Evolutionary conservation across 2,888 invertebrate genomes (phyloP), one percentile per base, ranked within the genome.

Genomic region (Protonemura montana): DNA sequence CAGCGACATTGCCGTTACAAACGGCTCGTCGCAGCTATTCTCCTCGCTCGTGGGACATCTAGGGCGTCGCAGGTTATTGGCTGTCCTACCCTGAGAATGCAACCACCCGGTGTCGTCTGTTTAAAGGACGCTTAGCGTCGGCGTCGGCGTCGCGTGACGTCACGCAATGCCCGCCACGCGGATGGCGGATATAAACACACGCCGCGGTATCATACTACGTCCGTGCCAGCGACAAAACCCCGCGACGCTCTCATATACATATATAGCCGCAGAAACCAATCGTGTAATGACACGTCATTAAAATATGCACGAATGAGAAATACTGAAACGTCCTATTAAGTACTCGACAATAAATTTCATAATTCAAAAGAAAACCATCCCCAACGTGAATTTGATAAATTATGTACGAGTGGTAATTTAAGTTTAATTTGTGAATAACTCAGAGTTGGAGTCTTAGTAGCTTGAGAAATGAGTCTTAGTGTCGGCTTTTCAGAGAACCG

Each of bases 121-220:
- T 78, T 78, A 78, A 78, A 78, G 78, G 78, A 78, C 78, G 78
- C 78, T 78, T 78, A 78, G 78, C 78, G 78, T 59, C 59, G 59
- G 59, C 59, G 59, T 59, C 59, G 59, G 59, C 59, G 59, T 78
- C 78, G 78, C 78, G 78, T 78, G 78, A 78, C 78, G 78, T 26
- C 78, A 78, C 78, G 78, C 78, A 25, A 78, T 7, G 78, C 27
- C 1, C 59, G 59, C 59, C 59, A 59, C 59, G 59, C 3, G 59
- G 59, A 10, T 7, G 59, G 59, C 1, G 59, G 59, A 59, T 59
- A 59, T 59, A 10, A 10, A 59, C 59, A 59, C 59, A 59, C 59
- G 59, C 7, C 21, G 21, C 21, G 1, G 26, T 78, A 78, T 78
- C 78, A 26, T 78, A 59, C 59, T 27, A 78, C 7, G 25, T 78